Base-by-base conservation (phyloP, 2,888 invertebrate genomes). In the Torymus auratus region DNA sequence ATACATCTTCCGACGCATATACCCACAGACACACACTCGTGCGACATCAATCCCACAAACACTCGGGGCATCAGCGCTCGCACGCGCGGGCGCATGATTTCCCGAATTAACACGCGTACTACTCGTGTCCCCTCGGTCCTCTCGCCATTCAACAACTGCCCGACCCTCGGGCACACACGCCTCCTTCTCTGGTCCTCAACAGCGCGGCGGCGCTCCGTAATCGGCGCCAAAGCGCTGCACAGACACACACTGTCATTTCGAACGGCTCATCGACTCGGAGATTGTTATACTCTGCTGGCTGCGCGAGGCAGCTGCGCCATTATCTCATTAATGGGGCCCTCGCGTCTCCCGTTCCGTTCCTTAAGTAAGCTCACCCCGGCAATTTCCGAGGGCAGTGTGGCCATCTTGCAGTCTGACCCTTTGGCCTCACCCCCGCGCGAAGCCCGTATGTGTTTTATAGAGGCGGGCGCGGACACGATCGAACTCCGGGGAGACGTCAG, bases 351-450 rank as follows among this genome's bases (percentile, higher is more conserved):
- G 41, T 60, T 73, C 14, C 15, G 53, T 53, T 78, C 52, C 86
- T 87, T 88, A 89, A 88, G 88, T 88, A 89, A 90, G 89, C 89
- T 89, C 90, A 89, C 87, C 28, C 89, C 87, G 88, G 89, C 88
- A 90, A 90, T 90, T 90, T 90, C 89, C 89, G 89, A 28, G 7
- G 28, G 28, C 28, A 28, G 89, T 88, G 87, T 88, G 87, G 88
- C 89, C 89, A 89, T 90, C 87, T 89, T 88, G 86, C 82, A n/a
- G n/a, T 85, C 28, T 28, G 28, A 28, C 28, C 28, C 28, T 28
- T 28, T 28, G 28, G 28, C 28, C 28, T 28, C 28, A 28, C 28
- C 7, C 28, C 28, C 28, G 5, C 3, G 7, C 28, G 28, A 2
- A 28, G 28, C 28, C 28, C 28, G 28, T 7, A 28, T 28, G 28